Evolutionary conservation across 2,888 invertebrate genomes (phyloP).

Genomic region (Antheraea yamamai): DNA sequence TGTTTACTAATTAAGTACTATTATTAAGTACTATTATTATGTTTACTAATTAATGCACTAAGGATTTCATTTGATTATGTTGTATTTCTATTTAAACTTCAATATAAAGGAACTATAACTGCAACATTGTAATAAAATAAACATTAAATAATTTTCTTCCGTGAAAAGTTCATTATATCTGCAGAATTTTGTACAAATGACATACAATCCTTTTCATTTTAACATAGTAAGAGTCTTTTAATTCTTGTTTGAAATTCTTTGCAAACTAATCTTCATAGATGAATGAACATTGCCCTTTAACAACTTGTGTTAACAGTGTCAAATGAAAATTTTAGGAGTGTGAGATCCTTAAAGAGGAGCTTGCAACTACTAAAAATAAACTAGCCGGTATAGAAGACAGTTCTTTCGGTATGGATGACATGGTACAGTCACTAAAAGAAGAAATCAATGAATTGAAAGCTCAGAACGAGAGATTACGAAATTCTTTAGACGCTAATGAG

Average conservation of each 20-base stretch:
- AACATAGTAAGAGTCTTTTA: not conserved
- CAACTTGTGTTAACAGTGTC: constrained; percentile 4
- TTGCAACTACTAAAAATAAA: constrained; percentile 81
- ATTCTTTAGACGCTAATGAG: constrained; percentile 84
- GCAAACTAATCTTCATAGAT: not conserved
- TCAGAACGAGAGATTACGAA: constrained; percentile 85
- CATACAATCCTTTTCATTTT: not conserved
- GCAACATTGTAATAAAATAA: too few species aligned
- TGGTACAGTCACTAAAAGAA: constrained; percentile 85
- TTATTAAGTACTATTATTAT: too few species aligned
- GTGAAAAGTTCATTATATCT: too few species aligned
- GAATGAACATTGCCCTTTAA: not conserved
- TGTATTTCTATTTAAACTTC: too few species aligned
- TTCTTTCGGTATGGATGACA: constrained; percentile 87
- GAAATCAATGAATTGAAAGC: constrained; percentile 82
- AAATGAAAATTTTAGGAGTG: constrained; percentile 79
- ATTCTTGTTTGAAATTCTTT: not conserved
- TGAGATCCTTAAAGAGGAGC: constrained; percentile 84
- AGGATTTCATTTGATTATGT: too few species aligned
- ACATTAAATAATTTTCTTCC: too few species aligned
- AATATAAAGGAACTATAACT: too few species aligned
- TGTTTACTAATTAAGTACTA: not conserved
- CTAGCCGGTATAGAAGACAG: constrained; percentile 86
- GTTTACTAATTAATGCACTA: not conserved
- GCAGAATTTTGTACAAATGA: not conserved